Percentiles rank a stretch among this genome's conserved stretches.
Evolutionary conservation across 2,797 vertebrate genomes (phyloP).

Genomic region (Hoplostethus mediterraneus): DNA sequence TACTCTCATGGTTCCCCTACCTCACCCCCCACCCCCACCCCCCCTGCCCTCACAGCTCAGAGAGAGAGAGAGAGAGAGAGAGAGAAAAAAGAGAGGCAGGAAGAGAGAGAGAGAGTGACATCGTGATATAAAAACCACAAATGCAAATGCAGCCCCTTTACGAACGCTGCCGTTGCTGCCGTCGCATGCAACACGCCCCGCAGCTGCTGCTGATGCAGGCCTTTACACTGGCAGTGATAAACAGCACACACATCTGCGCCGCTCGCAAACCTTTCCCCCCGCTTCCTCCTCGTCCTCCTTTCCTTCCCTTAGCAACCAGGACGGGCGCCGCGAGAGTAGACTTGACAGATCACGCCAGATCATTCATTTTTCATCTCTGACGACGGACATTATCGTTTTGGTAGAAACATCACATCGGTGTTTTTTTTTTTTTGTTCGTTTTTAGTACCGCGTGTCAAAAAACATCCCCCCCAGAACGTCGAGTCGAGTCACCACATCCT

Average conservation of each 20-base stretch:
- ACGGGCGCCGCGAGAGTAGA: no score
- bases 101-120: constrained; percentile 57
- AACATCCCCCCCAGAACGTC: neutral
- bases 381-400: neutral
- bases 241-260: constrained; percentile 56
- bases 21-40: no score
- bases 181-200: constrained; percentile 75
- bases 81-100: constrained; percentile 14
- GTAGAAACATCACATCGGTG: no score
- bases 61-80: constrained; percentile 1
- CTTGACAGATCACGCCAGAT: constrained; percentile 31
- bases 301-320: constrained; percentile 19
- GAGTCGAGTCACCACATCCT: constrained; percentile 1
- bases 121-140: constrained; percentile 74
- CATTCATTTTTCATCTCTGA: constrained; percentile 10
- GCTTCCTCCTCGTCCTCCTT: constrained; percentile 43
- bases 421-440: no score
- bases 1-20: constrained; percentile 44
- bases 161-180: constrained; percentile 63
- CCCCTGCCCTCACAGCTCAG: constrained; percentile 4
- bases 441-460: constrained; percentile 4
- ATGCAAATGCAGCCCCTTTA: constrained; percentile 77
- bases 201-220: constrained; percentile 82
- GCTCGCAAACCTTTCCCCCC: constrained; percentile 44
- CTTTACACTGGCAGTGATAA: constrained; percentile 77